A percentile compares a stretch with the other conserved stretches of the same genome.
These are phyloP conservation scores for Prunella strophiata DNA, from an alignment of 2,797 vertebrate species.

Conservation along the genomic window DNA sequence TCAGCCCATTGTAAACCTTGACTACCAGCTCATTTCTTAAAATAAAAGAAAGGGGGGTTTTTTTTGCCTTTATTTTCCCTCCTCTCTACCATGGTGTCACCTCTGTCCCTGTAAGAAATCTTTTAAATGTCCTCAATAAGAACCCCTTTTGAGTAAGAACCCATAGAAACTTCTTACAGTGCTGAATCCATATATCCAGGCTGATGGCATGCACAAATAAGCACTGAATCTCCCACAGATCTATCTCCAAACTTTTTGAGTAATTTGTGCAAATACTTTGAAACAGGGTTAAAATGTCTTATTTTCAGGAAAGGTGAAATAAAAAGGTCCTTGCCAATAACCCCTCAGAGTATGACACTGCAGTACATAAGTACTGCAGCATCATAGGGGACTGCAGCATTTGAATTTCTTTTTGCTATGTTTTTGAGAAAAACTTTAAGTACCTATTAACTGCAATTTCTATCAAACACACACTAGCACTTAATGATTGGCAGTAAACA, in stretches of 20 bases:
- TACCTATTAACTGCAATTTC: background rate
- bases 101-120: background rate
- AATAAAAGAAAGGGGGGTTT: background rate
- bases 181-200: background rate
- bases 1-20: background rate
- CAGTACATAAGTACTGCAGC: background rate
- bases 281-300: background rate
- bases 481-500: background rate
- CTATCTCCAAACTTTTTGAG: background rate
- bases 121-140: background rate
- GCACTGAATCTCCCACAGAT: background rate
- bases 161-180: background rate
- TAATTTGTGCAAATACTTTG: background rate
- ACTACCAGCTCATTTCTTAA: background rate
- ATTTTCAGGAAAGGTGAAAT: background rate
- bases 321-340: background rate
- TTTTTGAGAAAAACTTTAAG: background rate
- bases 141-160: background rate
- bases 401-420: background rate
- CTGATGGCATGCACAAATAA: background rate
- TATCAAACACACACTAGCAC: background rate
- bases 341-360: background rate
- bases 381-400: background rate
- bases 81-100: background rate
- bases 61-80: background rate